Base-by-base conservation (phyloP, 2,888 invertebrate species). In the Boloria selene region DNA sequence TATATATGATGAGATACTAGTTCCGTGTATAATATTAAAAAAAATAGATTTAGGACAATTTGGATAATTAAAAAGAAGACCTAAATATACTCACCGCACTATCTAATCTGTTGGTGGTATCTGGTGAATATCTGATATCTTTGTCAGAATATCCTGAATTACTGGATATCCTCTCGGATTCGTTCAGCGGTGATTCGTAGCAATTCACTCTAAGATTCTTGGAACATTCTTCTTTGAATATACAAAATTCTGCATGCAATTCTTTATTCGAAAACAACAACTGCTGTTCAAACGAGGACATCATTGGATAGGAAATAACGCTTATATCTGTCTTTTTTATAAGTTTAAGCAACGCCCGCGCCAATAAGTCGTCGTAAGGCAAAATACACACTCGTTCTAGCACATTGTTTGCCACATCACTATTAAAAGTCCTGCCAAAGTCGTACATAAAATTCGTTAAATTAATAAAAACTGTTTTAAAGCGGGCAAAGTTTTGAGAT, bases 401-500 rank as follows among this genome's bases (percentile, higher is more conserved):
- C 1, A 91, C 78, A 2, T 80, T 78, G 0, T 70, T 71, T 0
- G 82, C 84, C 0, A 83, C 82, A 0, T 76, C 65, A 2, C 80
- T 67, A 18, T 71, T 68, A 14, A 90, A 83, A 2, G 65, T 72
- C 56, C 80, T 74, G 3, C 71, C 73, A 18, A 75, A 74, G 0
- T 69, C 42, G 2, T 78, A 77, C 68, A 89, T 81, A 52, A 85
- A 85, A 10, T 78, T 65, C 0, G 83, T 81, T 10, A 91, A 73
- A 62, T 80, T 84, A 5, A 84, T 71, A 70, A 90, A 90, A 26
- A 87, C 81, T 0, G 45, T 44, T 70, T 84, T 87, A 72, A 90
- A 92, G 6, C 88, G 79, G 0, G 84, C 79, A 72, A 92, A 90
- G 72, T 92, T 91, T 58, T 84, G 87, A 2, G 89, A 84, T 7